Conservation (phyloP, 2,888 invertebrate genomes). For the Orchestes rusci region DNA sequence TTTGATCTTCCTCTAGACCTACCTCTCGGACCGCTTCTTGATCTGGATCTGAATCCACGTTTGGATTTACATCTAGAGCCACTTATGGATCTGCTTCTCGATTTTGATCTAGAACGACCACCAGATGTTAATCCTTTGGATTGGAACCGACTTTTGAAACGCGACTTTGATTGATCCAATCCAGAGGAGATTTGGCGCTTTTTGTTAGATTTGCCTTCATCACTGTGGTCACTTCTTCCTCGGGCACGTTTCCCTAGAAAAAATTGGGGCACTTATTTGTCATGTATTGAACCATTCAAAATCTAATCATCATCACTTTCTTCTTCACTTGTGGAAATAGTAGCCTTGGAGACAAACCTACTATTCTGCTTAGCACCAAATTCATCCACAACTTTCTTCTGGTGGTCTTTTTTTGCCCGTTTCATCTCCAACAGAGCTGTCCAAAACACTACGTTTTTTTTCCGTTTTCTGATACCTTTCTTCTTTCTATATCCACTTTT, state of each 20-base stretch:
- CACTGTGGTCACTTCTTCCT: conserved; percentile 50
- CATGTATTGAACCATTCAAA: no score
- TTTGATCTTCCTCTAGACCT: conserved; percentile 43
- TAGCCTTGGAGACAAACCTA: conserved; percentile 88
- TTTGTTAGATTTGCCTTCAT: conserved; percentile 45
- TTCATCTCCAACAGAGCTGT: no score
- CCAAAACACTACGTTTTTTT: no score
- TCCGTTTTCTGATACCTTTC: no score
- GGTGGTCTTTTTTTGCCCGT: no score
- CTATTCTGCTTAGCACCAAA: conserved; percentile 77
- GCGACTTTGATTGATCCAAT: conserved; percentile 44
- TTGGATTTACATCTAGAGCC: conserved; percentile 31
- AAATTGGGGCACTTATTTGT: no score
- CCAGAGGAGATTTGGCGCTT: conserved; percentile 57
- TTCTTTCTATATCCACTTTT: no score
- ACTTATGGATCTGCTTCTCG: conserved; percentile 36
- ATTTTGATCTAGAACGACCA: conserved; percentile 31
- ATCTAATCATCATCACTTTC: conserved; percentile 51
- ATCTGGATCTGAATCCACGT: conserved; percentile 33
- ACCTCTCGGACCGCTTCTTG: conserved; percentile 29
- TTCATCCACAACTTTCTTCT: no score
- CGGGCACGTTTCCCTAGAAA: no score
- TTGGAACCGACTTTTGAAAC: conserved; percentile 28
- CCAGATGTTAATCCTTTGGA: conserved; percentile 29
- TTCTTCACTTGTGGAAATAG: conserved; percentile 83